A percentile compares a stretch with the other conserved stretches of the same genome.
Evolutionary conservation across 2,888 invertebrate genomes (phyloP).

Genomic region (Heterodera filipjevi): DNA sequence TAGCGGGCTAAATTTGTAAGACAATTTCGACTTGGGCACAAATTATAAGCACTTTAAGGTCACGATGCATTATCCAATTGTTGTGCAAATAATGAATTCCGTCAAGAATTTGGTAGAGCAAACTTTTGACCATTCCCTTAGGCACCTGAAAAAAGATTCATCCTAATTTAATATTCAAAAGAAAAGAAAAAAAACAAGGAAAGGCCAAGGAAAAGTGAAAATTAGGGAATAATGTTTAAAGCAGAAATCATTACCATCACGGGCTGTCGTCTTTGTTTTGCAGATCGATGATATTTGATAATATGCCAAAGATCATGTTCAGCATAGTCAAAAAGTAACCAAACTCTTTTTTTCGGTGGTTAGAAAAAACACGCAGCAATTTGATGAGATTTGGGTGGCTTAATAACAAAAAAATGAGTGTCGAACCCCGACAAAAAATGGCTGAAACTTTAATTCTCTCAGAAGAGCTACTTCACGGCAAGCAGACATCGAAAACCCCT

Average conservation of each 20-base stretch:
- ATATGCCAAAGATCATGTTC: slow-evolving; percentile 99
- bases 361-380: slow-evolving; percentile 89
- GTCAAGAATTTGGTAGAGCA: slow-evolving; percentile 94
- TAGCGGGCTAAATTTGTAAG: slow-evolving; percentile 72
- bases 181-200: too few relatives aligned
- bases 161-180: too few relatives aligned
- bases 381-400: slow-evolving; percentile 89
- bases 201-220: too few relatives aligned
- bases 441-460: slow-evolving; percentile 83
- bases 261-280: slow-evolving; percentile 84
- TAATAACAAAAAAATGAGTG: too few relatives aligned
- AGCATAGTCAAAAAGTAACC: slow-evolving; percentile 95
- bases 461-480: slow-evolving; percentile 92
- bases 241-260: slow-evolving; percentile 29
- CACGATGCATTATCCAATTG: slow-evolving; percentile 95
- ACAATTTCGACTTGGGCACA: not conserved
- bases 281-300: slow-evolving; percentile 95
- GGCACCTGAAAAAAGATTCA: slow-evolving; percentile 48
- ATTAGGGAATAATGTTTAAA: too few relatives aligned
- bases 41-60: slow-evolving; percentile 73
- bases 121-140: slow-evolving; percentile 84
- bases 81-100: slow-evolving; percentile 98
- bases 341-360: slow-evolving; percentile 77
- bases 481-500: slow-evolving; percentile 97
- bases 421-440: too few relatives aligned